Evolutionary conservation across 2,113 vertebrate genomes (phyloP).

Genomic region (Hiodon tergisus): DNA sequence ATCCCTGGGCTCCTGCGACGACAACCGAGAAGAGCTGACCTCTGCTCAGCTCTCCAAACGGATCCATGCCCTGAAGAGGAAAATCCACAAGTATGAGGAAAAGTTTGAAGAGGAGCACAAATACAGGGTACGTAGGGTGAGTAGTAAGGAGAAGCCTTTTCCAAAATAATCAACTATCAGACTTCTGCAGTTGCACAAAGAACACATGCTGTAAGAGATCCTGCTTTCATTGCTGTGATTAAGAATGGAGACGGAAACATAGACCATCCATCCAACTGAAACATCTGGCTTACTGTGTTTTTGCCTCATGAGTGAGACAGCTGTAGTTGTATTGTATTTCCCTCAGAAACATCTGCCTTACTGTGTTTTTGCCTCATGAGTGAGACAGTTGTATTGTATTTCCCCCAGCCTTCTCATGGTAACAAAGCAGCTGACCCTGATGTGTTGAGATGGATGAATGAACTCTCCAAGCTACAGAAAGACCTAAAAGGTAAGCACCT

Average conservation of each 20-base stretch:
- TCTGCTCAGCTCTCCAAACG: slow-evolving; percentile 75
- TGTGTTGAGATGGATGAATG: slow-evolving; percentile 85
- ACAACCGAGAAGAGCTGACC: not conserved
- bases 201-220: too few relatives aligned
- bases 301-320: too few relatives aligned
- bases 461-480: slow-evolving; percentile 82
- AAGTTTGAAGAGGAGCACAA: slow-evolving; percentile 90
- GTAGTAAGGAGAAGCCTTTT: not conserved
- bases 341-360: too few relatives aligned
- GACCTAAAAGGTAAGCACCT: slow-evolving; percentile 82
- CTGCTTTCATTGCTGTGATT: too few relatives aligned
- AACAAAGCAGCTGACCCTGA: slow-evolving; percentile 88
- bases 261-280: too few relatives aligned
- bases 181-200: too few relatives aligned
- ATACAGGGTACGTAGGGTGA: slow-evolving; percentile 71
- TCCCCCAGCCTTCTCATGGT: slow-evolving; percentile 82
- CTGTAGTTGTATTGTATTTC: not conserved
- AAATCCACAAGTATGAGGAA: slow-evolving; percentile 86
- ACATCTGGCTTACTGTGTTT: too few relatives aligned
- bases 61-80: slow-evolving; percentile 85
- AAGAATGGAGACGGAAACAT: too few relatives aligned
- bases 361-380: too few relatives aligned
- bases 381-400: not conserved
- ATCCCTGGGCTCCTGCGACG: slow-evolving; percentile 6
- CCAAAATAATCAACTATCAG: not conserved